These are phyloP conservation scores for Calameuta filiformis DNA, from an alignment of 2,888 invertebrate species.

Conservation along the genomic window DNA sequence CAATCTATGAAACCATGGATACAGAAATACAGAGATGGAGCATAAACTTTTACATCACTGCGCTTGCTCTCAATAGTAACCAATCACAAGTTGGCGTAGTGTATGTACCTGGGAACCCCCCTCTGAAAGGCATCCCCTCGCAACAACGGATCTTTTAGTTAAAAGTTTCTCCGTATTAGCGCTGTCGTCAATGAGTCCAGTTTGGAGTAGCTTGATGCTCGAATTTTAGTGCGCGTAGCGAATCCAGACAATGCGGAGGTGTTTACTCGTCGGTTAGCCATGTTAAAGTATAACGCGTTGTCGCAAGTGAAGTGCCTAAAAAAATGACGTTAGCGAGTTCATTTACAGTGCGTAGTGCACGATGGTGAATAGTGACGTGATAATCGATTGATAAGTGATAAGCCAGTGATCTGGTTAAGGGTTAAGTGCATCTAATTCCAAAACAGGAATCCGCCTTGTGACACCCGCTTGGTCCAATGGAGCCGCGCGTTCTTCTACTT, in stretches of 20 bases:
- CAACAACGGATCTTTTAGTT: background rate
- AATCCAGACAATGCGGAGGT: conserved; percentile 47
- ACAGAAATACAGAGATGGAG: no score
- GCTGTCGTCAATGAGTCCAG: background rate
- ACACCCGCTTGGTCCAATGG: conserved; percentile 42
- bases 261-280: conserved; percentile 35
- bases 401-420: conserved; percentile 13
- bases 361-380: conserved; percentile 28
- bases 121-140: no score
- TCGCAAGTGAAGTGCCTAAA: conserved; percentile 12
- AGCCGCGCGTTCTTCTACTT: conserved; percentile 42
- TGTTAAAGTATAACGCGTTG: conserved; percentile 24
- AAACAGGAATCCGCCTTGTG: conserved; percentile 41
- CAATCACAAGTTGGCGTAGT: no score
- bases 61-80: no score
- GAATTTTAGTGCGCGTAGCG: conserved; percentile 29
- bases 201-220: background rate
- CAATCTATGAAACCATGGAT: background rate
- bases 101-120: no score
- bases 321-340: conserved; percentile 18
- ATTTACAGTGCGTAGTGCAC: conserved; percentile 13
- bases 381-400: conserved; percentile 37
- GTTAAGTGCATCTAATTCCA: conserved; percentile 1
- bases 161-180: background rate
- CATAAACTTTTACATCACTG: no score